Conservation (phyloP, 1,140 invertebrate genomes). For the Halyomorpha halys region DNA sequence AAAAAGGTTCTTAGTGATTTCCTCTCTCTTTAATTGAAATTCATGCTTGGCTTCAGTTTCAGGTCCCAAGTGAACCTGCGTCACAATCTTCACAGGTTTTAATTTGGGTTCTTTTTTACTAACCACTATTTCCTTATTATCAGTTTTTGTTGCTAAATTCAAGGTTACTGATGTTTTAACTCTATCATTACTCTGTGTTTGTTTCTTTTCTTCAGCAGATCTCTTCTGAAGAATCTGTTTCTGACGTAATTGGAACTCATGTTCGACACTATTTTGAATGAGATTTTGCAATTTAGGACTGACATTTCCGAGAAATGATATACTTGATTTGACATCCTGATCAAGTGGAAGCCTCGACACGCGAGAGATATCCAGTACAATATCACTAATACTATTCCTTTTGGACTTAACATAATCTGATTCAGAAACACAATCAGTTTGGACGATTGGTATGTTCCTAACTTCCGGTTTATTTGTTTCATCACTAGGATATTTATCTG, state of each 20-base stretch:
- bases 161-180: not conserved
- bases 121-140: not conserved
- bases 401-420: too few relatives aligned
- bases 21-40: slow-evolving; percentile 4
- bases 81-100: not conserved
- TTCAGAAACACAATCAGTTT: too few relatives aligned
- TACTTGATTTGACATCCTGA: slow-evolving; percentile 10
- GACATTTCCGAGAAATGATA: slow-evolving; percentile 20
- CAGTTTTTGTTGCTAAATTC: not conserved
- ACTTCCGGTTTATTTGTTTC: too few relatives aligned
- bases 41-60: not conserved
- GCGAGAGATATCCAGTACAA: too few relatives aligned
- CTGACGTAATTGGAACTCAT: slow-evolving; percentile 23
- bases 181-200: not conserved
- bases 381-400: too few relatives aligned
- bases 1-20: slow-evolving; percentile 8
- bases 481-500: too few relatives aligned
- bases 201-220: not conserved
- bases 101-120: not conserved
- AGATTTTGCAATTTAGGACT: slow-evolving; percentile 25
- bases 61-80: not conserved
- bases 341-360: slow-evolving; percentile 1
- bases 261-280: slow-evolving; percentile 18
- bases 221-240: slow-evolving; percentile 3
- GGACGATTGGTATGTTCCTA: too few relatives aligned